Evolutionary conservation across 2,113 vertebrate species (phyloP), one percentile per base, ranked within the genome.

Genomic region (Onychostruthus taczanowskii): DNA sequence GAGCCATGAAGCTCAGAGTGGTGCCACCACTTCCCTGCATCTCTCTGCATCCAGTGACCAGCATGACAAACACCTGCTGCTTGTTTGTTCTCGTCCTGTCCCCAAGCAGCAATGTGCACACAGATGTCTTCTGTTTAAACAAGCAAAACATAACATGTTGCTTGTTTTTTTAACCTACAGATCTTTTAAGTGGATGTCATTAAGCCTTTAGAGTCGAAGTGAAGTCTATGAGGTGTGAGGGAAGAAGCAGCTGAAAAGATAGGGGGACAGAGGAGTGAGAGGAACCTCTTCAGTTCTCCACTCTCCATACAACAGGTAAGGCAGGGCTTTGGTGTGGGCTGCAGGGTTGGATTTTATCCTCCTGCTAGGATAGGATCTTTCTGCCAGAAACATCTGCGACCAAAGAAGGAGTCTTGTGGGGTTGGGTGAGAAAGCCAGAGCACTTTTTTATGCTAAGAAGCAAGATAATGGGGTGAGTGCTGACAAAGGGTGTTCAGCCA

Each of bases 321-420:
- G 37, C 30, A 53, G 46, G n/a, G 16, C 39, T n/a, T 55, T 0
- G 0, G 33, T 1, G 0, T 31, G 33, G 16, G 31, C 62, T 64
- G 13, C 0, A 0, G 33, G 9, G 2, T 26, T 69, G 74, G 3
- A 37, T 70, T 68, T 41, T 81, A 78, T 53, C 41, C 18, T 95
- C 9, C 37, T 58, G 13, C 50, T 76, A 37, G 41, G 46, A 69
- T 30, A 19, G 31, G 33, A 37, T 47, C 61, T 84, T 77, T 81
- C 56, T 87, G 43, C 47, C 19, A 72, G 47, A 75, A 78, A 44
- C 1, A 1, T 43, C 56, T 69, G 35, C 10, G 28, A 61, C 31
- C 24, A 67, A 91, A 83, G 43, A 19, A 67, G 28, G 31, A 55
- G 41, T 52, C 14, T 58, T 82, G 24, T 73, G 41, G 41, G 26